Evolutionary conservation across 2,888 invertebrate species (phyloP), one percentile per base, ranked within the genome.

Genomic region (Agapetus fuscipes): DNA sequence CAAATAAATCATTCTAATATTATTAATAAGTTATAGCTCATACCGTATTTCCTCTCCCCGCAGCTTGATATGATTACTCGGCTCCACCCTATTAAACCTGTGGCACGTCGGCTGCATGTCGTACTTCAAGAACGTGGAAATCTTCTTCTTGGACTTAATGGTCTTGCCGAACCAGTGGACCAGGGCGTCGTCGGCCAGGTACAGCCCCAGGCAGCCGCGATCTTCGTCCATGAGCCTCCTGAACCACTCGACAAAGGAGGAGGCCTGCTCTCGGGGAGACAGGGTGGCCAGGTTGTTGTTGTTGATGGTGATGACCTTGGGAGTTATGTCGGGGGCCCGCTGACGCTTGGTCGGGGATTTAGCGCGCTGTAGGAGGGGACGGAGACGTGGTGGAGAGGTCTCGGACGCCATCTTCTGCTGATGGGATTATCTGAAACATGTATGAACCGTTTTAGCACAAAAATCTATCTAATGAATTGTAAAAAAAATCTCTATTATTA

Each of bases 161-260:
- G 72, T 76, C 36, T 71, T 62, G 0, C 79, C 80, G 54, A 80
- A 80, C 77, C 78, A 80, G 54, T 79, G 75, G 2, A 80, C 56
- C 1, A 64, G 56, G 2, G 72, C 64, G 52, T 72, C 63, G 44
- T 73, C 68, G 12, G 70, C 62, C 15, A 74, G 50, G 49, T 71
- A 69, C 17, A 69, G 51, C 5, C 64, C 58, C 2, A 74, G 49
- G 43, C 66, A 70, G 29, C 64, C 59, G 10, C 69, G 56, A 29
- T 72, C 64, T 54, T 67, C 57, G 44, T 75, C 74, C 38, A 67
- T 60, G 59, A 72, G 61, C 14, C 56, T 58, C 48, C 65, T 67
- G 47, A 64, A 73, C 63, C 66, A 67, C 27, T 60, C 51, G 7
- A 63, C 61, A 41, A 74, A 71, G 1, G 61, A 56, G 17, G 62